A percentile compares a stretch with the other conserved stretches of the same genome.
These are phyloP conservation scores for Macrobrachium nipponense DNA, from an alignment of 1,140 invertebrate genomes.

Conservation along the genomic window DNA sequence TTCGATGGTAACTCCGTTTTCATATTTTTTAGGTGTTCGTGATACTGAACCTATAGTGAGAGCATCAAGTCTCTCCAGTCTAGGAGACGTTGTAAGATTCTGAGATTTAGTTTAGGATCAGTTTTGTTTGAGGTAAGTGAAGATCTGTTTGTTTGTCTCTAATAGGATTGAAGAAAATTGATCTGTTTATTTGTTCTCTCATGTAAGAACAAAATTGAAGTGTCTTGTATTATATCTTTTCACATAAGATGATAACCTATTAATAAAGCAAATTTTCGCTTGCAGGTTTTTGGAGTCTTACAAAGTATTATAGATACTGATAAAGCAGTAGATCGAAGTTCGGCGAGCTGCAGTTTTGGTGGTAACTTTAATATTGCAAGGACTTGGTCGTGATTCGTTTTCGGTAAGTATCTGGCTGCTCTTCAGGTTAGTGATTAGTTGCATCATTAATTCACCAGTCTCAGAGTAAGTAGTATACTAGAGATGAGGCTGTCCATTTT, in stretches of 20 bases:
- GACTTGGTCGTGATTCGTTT: constrained; percentile 78
- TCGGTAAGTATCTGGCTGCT: constrained; percentile 67
- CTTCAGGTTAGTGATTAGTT: neutral
- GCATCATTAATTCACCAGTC: neutral
- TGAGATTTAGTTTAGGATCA: constrained; percentile 80
- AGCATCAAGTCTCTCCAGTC: constrained; percentile 85
- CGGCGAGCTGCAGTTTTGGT: constrained; percentile 83
- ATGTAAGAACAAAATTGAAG: too few species aligned
- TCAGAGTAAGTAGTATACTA: too few species aligned
- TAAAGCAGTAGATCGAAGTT: constrained; percentile 75
- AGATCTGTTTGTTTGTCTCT: neutral
- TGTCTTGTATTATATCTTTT: neutral
- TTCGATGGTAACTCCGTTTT: neutral
- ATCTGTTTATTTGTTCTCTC: neutral
- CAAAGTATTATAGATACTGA: constrained; percentile 49
- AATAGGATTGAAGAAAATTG: neutral
- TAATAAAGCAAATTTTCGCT: neutral
- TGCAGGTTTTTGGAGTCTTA: constrained; percentile 35
- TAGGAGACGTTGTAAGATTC: constrained; percentile 84
- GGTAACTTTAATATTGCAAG: constrained; percentile 78
- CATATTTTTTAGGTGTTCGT: constrained; percentile 68
- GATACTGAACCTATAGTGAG: constrained; percentile 81
- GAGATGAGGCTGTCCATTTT: too few species aligned
- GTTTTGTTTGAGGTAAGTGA: constrained; percentile 78
- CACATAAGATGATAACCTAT: neutral